Evolutionary conservation across 2,113 vertebrate genomes (phyloP).

Genomic region (Hiodon tergisus): DNA sequence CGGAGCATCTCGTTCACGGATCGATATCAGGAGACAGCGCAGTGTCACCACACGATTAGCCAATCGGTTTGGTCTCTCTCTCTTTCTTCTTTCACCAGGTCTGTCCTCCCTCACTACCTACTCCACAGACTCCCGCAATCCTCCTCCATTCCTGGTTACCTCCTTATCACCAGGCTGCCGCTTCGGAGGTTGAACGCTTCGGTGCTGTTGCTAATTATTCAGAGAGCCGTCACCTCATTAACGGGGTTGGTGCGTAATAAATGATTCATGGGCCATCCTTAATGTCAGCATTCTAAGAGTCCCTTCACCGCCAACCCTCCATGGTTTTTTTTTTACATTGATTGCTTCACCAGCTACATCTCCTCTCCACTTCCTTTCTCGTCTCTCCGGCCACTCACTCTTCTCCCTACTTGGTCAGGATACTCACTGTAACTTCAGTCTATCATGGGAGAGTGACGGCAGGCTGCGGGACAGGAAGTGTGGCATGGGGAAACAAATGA

Average conservation of each 20-base stretch:
- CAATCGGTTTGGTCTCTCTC: neutral
- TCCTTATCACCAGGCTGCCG: neutral
- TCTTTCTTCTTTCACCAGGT: neutral
- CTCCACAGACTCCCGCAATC: neutral
- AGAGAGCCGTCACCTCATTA: conserved; percentile 18
- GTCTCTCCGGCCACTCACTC: neutral
- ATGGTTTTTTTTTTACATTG: neutral
- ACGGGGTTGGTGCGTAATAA: conserved; percentile 17
- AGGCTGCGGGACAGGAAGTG: conserved; percentile 4
- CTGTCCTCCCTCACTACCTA: neutral
- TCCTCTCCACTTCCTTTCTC: neutral
- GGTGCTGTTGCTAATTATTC: conserved; percentile 18
- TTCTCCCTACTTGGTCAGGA: neutral
- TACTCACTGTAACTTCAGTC: neutral
- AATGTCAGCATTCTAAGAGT: conserved; percentile 15
- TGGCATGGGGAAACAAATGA: neutral
- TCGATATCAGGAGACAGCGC: too few species aligned
- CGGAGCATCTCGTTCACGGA: too few species aligned
- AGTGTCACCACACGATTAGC: neutral
- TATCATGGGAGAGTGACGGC: neutral
- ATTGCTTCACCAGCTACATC: neutral
- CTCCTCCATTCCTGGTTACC: neutral
- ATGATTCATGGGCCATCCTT: conserved; percentile 23
- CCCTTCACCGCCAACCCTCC: neutral
- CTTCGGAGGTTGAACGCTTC: neutral